phyloP scores from a whole-genome alignment of 2,797 vertebrate species.

The Distichodus sexfasciatus region DNA sequence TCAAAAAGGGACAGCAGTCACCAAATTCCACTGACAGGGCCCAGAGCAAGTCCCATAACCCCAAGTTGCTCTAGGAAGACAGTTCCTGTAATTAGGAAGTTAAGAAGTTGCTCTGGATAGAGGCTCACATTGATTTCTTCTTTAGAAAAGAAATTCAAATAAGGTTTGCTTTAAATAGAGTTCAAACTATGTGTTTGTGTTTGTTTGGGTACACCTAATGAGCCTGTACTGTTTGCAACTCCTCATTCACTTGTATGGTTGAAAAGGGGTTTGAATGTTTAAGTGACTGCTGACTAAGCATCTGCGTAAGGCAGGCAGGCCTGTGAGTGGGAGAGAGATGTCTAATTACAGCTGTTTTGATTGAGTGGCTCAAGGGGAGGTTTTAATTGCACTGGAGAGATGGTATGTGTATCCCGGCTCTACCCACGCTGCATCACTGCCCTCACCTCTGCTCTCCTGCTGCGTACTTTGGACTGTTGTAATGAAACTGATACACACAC shows the following conservation, averaged over 20 bases:
- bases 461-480: background rate
- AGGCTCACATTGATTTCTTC: no score
- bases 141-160: no score
- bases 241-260: background rate
- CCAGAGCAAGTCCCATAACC: no score
- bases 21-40: no score
- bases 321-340: background rate
- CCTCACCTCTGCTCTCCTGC: conserved; percentile 7
- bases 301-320: background rate
- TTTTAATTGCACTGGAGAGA: conserved; percentile 35
- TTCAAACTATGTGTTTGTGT: no score
- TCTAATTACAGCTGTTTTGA: conserved; percentile 38
- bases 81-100: no score
- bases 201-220: no score
- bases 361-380: conserved; percentile 20
- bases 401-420: conserved; percentile 18
- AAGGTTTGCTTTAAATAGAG: no score
- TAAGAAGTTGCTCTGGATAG: no score
- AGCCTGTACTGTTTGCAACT: no score
- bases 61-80: no score
- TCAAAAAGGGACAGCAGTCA: no score
- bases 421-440: conserved; percentile 14
- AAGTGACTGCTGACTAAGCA: conserved; percentile 22
- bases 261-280: conserved; percentile 1
- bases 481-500: conserved; percentile 36